Evolutionary conservation across 2,797 vertebrate species (phyloP), one percentile per base, ranked within the genome.

Genomic region (Sebastes taczanowskii): DNA sequence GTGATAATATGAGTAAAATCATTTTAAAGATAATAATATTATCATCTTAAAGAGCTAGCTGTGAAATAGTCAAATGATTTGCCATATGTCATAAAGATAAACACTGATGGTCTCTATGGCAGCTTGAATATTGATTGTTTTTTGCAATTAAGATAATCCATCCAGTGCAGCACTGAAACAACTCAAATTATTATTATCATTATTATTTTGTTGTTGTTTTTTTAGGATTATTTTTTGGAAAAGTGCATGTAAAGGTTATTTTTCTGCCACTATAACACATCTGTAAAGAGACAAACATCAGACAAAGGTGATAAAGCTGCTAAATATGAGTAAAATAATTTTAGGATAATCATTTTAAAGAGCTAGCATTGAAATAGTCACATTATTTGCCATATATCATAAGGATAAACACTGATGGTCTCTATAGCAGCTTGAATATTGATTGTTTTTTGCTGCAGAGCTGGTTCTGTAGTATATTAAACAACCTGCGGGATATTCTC

Each of bases 381-480:
- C 3, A 18, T 30, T 46, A 1, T 73, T 11, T 49, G 2, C n/a
- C 42, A 3, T 46, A 46, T 46, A 18, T 46, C 42, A 46, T 18
- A 52, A 52, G 46, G 9, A 52, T 52, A n/a, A 52, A n/a, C 49
- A 52, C 9, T 52, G 49, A 52, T 52, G 3, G 49, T 52, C 9
- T 49, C 42, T 49, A 8, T 52, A 30, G 52, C 64, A 66, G 46
- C 67, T 71, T 56, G 66, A 70, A 76, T 88, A 88, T 90, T 84
- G 86, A 90, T 88, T 84, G 11, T 18, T 56, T 83, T 85, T 67
- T 81, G 70, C 86, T 84, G 88, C 88, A 89, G 79, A 80, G 77
- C n/a, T 46, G 27, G 6, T 58, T 78, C 38, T 69, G 74, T 73
- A 42, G 38, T 67, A 65, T 66, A 55, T 71, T 80, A 71, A 67